phyloP scores from a whole-genome alignment of 2,797 vertebrate genomes.

The Lepilemur ruficaudatus region DNA sequence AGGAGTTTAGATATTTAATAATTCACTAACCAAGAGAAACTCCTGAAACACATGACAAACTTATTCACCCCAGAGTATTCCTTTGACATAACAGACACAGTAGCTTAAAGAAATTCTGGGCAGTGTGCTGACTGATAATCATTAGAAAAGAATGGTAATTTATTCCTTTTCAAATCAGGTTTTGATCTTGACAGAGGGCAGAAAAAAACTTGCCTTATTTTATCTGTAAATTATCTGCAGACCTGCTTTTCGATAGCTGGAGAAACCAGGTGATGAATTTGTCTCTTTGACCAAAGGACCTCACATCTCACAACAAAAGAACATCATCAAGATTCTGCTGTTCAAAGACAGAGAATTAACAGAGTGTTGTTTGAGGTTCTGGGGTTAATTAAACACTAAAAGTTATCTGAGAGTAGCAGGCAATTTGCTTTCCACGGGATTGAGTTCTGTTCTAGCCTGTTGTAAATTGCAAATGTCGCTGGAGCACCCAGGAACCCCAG shows the following conservation, averaged over 20 bases:
- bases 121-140: not conserved
- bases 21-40: slow-evolving; percentile 7
- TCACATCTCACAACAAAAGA: slow-evolving; percentile 32
- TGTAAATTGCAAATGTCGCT: not conserved
- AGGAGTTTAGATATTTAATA: not conserved
- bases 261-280: not conserved
- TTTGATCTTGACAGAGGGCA: slow-evolving; percentile 21
- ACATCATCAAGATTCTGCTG: not conserved
- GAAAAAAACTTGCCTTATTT: not conserved
- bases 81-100: not conserved
- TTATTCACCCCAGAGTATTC: not conserved
- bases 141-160: not conserved
- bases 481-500: not conserved
- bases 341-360: slow-evolving; percentile 34
- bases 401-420: slow-evolving; percentile 1
- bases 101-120: not conserved
- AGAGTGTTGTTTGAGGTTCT: slow-evolving; percentile 23
- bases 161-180: not conserved
- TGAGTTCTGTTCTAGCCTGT: not conserved
- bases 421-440: not conserved
- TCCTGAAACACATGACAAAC: not conserved
- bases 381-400: slow-evolving; percentile 62
- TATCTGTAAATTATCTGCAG: slow-evolving; percentile 46
- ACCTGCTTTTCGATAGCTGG: not conserved
- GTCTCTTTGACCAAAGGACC: slow-evolving; percentile 25